Base-by-base conservation (phyloP, 2,113 vertebrate genomes). In the Triplophysa rosa region DNA sequence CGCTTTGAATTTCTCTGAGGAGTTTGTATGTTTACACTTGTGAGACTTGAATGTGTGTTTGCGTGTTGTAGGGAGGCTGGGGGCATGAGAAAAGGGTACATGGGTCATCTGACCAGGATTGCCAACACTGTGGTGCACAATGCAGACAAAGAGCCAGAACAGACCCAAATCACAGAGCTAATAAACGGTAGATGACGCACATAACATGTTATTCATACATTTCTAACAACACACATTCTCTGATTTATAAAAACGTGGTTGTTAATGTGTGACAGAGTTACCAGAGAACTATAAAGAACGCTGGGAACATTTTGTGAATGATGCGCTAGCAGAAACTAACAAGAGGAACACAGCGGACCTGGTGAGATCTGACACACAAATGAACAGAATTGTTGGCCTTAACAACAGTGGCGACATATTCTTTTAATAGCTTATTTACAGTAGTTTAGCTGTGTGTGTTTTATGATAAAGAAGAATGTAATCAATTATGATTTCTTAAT, bases 281-380 rank as follows among this genome's bases (percentile, higher is more conserved):
- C 96, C 97, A 0, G 96, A 95, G 42, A 96, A 97, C 71, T 99
- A 96, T 88, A 90, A 93, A 64, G 94, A 93, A 23, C 95, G 95
- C 61, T 99, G 97, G 97, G 96, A 98, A 87, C 97, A 93, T n/a
- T 99, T 99, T 0, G 96, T 99, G 67, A 96, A 96, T 37, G 95
- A 97, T 88, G 96, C 96, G 0, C 88, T 99, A 87, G 91, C 87
- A 0, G 97, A 99, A 86, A 97, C 95, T 0, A 99, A 98, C 91
- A 91, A 95, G 87, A 95, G 91, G 54, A 99, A 98, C 66, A 96
- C 97, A 0, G 96, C 97, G 47, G 97, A 99, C 82, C 86, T 98
- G 95, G 97, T 98, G 88, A 94, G 94, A 59, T 52, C 23, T 69
- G 16, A 21, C 37, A 72, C 0, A 77, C 14, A 52, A 10, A 58